Base-by-base conservation (phyloP, 2,113 vertebrate genomes). In the Nesoenas mayeri region DNA sequence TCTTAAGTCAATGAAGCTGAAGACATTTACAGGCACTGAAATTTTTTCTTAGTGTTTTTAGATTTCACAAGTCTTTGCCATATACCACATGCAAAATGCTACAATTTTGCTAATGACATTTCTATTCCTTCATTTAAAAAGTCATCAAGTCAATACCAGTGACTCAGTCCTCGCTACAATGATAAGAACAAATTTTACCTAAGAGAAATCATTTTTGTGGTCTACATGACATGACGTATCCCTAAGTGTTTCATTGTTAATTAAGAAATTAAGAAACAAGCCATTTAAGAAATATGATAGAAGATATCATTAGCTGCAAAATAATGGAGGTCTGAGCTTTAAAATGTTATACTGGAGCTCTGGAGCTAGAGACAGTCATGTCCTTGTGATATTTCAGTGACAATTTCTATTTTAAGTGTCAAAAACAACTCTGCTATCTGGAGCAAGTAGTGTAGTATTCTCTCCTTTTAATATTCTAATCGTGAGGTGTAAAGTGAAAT, bases 401-500 rank as follows among this genome's bases (percentile, higher is more conserved):
- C 98, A 98, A 98, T 98, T 98, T 98, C 96, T 97, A 98, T 98
- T 98, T 97, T 97, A 98, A 98, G 98, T 98, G 98, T 98, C 97
- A 98, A 98, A 98, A 98, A 95, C 98, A 98, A 98, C 97, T 96
- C 97, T 95, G 93, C 84, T 98, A 95, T 98, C 96, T 97, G 96
- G 95, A 98, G 92, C 93, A 96, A 97, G 97, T 96, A 93, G 34
- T 90, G 94, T 93, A 94, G 96, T 97, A 88, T 97, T 98, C 97
- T 97, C 98, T 98, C 98, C 98, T 98, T 97, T 98, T 98, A 98
- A 98, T 98, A 98, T 98, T 99, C 99, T 99, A 99, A 99, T 99
- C 98, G 98, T 98, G 98, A 99, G 98, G 99, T 99, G 99, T 98
- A 99, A 99, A 99, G 98, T 99, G 99, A 99, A 99, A 99, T 98